Percentiles rank a stretch among this genome's conserved stretches.
phyloP scores from a whole-genome alignment of 2,888 invertebrate genomes.

The Noctuana brunneofusca region DNA sequence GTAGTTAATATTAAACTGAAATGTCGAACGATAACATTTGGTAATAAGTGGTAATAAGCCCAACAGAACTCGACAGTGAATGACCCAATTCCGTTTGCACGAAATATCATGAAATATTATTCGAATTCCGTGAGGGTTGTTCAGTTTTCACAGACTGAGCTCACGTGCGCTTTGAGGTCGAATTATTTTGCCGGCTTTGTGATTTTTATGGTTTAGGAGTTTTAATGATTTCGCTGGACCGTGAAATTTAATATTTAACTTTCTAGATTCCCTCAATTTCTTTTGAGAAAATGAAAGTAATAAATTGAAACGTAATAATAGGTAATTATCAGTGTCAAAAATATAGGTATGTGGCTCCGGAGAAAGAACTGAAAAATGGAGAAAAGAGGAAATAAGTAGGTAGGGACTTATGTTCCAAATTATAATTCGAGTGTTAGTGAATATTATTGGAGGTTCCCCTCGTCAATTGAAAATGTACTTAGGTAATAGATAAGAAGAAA shows the following conservation, averaged over 20 bases:
- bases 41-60: conserved; percentile 7
- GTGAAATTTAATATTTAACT: conserved; percentile 3
- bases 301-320: too few relatives aligned
- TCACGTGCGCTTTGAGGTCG: conserved; percentile 22
- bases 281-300: neutral
- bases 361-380: too few relatives aligned
- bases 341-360: too few relatives aligned
- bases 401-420: too few relatives aligned
- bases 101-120: conserved; percentile 31
- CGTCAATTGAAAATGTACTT: too few relatives aligned
- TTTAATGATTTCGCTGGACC: conserved; percentile 11
- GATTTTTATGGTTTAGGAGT: conserved; percentile 15
- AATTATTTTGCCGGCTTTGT: conserved; percentile 18
- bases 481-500: too few relatives aligned
- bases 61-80: conserved; percentile 14
- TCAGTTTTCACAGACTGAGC: conserved; percentile 23
- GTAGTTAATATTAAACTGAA: neutral
- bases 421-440: too few relatives aligned
- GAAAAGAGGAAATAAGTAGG: too few relatives aligned
- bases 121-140: conserved; percentile 19
- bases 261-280: conserved; percentile 2
- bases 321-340: too few relatives aligned
- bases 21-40: neutral
- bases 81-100: conserved; percentile 26
- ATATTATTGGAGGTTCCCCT: too few relatives aligned